Evolutionary conservation across 2,113 vertebrate genomes (phyloP), one percentile per base, ranked within the genome.

Genomic region (Pelodiscus sinensis): DNA sequence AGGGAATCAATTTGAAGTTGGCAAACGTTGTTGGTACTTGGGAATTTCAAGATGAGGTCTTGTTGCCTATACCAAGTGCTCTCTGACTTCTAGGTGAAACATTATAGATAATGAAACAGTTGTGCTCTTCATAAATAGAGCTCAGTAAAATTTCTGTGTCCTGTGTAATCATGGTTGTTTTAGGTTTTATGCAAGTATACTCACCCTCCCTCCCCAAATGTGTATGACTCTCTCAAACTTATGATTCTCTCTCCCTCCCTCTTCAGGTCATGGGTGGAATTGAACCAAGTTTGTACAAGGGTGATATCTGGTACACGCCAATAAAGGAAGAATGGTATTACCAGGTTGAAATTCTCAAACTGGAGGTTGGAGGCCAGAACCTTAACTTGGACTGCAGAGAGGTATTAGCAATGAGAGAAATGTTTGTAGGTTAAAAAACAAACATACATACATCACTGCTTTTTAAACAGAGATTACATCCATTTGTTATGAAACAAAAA

Each of bases 261-360:
- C 88, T 90, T 93, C 75, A 99, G 99, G 97, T 99, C 85, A 96
- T 99, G 97, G 99, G 99, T 90, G 99, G 99, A 15, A 96, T 98
- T 57, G 99, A 99, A 93, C 98, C 99, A 4, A 98, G 97, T 14
- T 94, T 99, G 87, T 99, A 99, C 95, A 97, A 3, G 1, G 99
- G 99, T 83, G 97, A 98, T 15, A 97, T 99, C 92, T 99, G 99
- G 99, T 99, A 99, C 93, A 99, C 99, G 16, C 99, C 99, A 0
- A 97, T 99, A 83, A 97, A 98, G 60, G 98, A 99, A 93, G 99
- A 99, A 93, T 99, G 99, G 99, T 99, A 99, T 94, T 99, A 99
- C 93, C 99, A 99, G 92, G 98, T 99, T 79, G 99, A 99, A 97
- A 98, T 99, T 84, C 97, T 99, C 91, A 99, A 99, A 65, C 95